Conservation (phyloP, 1,140 invertebrate genomes). For the Conus ventricosus region DNA sequence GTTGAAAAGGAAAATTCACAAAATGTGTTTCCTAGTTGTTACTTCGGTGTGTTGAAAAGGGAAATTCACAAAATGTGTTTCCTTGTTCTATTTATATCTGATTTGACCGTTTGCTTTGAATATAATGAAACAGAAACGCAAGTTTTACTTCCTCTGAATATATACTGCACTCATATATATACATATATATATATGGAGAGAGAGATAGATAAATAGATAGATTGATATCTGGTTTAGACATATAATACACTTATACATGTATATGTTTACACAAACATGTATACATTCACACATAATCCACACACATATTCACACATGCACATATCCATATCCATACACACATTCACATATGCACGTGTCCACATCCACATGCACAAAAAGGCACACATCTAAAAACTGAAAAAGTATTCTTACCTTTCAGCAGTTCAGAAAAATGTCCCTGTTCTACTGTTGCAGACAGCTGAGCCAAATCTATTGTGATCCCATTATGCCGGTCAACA, state of each 20-base stretch:
- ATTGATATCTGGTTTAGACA: background rate
- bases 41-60: no score
- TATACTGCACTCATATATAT: background rate
- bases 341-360: background rate
- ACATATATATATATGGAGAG: background rate
- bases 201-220: background rate
- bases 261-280: background rate
- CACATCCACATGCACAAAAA: background rate
- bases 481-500: background rate
- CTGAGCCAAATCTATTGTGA: background rate
- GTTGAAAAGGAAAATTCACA: no score
- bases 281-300: conserved; percentile 3
- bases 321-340: background rate
- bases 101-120: no score
- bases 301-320: background rate
- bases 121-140: no score
- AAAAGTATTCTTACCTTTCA: background rate
- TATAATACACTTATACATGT: background rate
- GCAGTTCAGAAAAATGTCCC: background rate
- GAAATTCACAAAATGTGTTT: no score
- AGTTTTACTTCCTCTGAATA: no score
- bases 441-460: background rate
- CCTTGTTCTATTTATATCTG: no score
- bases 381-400: background rate
- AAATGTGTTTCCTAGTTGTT: no score